Conservation (phyloP, 2,888 invertebrate species). For the Sarcophaga rosellei region DNA sequence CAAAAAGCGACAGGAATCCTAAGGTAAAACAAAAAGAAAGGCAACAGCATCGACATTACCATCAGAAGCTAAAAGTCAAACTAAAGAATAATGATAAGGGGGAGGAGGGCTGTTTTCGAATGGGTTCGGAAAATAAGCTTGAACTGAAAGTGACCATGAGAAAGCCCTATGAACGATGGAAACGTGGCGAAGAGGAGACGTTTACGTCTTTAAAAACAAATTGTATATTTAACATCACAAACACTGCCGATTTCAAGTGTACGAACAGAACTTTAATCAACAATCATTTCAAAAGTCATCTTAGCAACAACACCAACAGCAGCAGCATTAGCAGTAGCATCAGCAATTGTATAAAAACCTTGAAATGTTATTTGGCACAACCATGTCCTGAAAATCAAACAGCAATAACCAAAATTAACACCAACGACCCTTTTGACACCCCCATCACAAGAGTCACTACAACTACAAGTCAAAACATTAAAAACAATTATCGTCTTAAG, state of each 20-base stretch:
- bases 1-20: conserved; percentile 27
- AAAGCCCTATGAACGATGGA: conserved; percentile 57
- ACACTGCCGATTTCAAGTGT: conserved; percentile 56
- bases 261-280: conserved; percentile 42
- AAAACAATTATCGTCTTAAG: conserved; percentile 29
- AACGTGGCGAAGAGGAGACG: background rate
- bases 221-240: conserved; percentile 46
- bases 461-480: conserved; percentile 23
- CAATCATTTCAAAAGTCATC: conserved; percentile 18
- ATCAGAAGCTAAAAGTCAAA: background rate
- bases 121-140: background rate
- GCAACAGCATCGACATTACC: background rate
- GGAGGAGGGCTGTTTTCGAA: background rate
- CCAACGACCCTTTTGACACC: conserved; percentile 5
- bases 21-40: conserved; percentile 21
- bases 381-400: conserved; percentile 13
- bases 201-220: conserved; percentile 29
- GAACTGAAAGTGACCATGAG: conserved; percentile 16
- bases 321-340: background rate
- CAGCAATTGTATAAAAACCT: conserved; percentile 26
- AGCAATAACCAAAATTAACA: conserved; percentile 37
- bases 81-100: background rate
- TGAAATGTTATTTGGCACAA: conserved; percentile 47
- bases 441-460: conserved; percentile 28
- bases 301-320: background rate